Base-by-base conservation (phyloP, 2,888 invertebrate species). In the Cylloceria caligata region DNA sequence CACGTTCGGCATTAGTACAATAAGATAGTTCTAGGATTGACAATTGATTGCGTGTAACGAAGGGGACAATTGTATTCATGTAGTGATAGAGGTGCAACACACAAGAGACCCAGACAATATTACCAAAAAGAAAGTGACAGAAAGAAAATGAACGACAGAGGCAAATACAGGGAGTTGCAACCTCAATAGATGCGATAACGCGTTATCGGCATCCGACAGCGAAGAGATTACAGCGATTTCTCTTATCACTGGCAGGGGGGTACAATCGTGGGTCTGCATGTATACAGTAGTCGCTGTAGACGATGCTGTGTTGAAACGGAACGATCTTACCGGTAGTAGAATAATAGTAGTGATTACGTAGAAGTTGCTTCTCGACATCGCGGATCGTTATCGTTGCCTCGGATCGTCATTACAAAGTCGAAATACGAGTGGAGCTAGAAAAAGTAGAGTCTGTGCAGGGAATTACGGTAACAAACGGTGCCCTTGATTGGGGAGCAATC, bases 401-500 rank as follows among this genome's bases (percentile, higher is more conserved):
- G n/a, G 13, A 60, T 30, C 57, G 34, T 60, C 34, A 34, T 60
- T 34, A 16, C 57, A 60, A 34, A 19, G 57, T 30, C 19, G 34
- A 60, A 60, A 36, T 19, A 9, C 68, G 39, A 24, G 36, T 1
- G 1, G 13, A 36, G 13, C 19, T 30, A 36, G 27, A 68, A 47
- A 24, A 49, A 36, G 19, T 36, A 1, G 52, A 21, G 24, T 16
- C 45, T 27, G 47, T 27, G 19, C n/a, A 47, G 30, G 9, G 3
- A 67, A 67, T 47, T 67, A 47, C 45, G 36, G 21, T 39, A 21
- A 68, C 30, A 21, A 49, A 19, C 4, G 30, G 16, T 47, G 16
- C 47, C 30, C 67, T 49, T 67, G 65, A 65, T 67, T 47, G 47
- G 67, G 16, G 19, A 47, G 30, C 47, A 67, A 67, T 67, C 67